phyloP scores from a whole-genome alignment of 2,113 vertebrate species.

The Redunca redunca region DNA sequence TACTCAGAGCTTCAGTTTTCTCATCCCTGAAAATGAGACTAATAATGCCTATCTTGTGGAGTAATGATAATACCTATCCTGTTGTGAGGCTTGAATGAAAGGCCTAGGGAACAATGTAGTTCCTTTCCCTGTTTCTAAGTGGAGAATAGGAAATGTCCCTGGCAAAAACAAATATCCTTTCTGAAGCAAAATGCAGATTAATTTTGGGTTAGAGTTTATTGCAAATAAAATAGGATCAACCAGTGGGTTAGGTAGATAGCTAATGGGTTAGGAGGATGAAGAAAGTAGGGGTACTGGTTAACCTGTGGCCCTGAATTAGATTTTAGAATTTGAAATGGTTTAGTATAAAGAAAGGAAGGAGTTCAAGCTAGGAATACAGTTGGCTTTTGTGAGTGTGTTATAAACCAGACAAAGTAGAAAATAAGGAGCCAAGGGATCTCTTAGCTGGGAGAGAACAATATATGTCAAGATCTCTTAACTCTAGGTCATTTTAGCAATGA shows the following conservation, averaged over 20 bases:
- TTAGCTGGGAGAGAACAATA: background rate
- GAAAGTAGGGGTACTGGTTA: background rate
- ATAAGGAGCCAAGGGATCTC: background rate
- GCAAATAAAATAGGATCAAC: background rate
- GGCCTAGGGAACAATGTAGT: background rate
- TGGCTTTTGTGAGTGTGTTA: background rate
- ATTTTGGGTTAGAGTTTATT: background rate
- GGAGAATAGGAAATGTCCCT: background rate
- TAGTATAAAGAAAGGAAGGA: background rate
- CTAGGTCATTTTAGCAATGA: background rate
- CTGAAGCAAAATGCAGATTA: background rate
- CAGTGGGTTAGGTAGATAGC: background rate
- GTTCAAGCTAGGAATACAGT: background rate
- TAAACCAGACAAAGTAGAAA: background rate
- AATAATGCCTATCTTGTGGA: background rate
- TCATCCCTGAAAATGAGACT: background rate
- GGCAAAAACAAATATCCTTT: background rate
- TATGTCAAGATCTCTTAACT: background rate
- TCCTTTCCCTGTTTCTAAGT: slow-evolving; percentile 15
- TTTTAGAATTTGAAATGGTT: background rate
- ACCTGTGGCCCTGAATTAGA: background rate
- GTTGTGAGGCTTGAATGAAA: slow-evolving; percentile 9
- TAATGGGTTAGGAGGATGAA: background rate
- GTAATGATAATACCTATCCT: background rate
- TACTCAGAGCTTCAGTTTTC: background rate